These are phyloP conservation scores for Drosophila meridionalis DNA, from an alignment of 2,888 invertebrate genomes.

Conservation along the genomic window DNA sequence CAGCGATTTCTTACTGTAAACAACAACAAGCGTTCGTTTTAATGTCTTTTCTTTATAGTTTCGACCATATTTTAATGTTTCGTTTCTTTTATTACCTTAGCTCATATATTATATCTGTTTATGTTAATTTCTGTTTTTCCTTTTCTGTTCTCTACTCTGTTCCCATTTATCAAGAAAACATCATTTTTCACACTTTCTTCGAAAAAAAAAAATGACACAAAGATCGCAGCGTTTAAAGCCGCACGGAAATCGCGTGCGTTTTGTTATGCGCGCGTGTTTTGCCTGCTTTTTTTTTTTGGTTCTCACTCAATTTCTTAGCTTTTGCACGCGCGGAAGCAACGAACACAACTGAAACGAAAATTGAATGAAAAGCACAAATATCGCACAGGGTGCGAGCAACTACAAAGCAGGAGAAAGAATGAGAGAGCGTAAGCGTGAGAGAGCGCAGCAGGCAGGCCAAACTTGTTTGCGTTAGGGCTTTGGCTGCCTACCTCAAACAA, in stretches of 20 bases:
- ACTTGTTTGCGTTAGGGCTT: conserved; percentile 68
- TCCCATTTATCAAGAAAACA: conserved; percentile 24
- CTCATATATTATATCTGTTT: conserved; percentile 12
- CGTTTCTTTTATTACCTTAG: conserved; percentile 38
- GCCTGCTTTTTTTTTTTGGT: neutral
- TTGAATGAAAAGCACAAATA: conserved; percentile 73
- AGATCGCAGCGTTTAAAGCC: conserved; percentile 50
- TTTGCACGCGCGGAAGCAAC: conserved; percentile 74
- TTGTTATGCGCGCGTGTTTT: conserved; percentile 30
- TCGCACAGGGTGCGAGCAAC: conserved; percentile 24
- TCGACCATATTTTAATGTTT: conserved; percentile 7
- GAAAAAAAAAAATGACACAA: conserved; percentile 9
- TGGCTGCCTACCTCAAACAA: conserved; percentile 42
- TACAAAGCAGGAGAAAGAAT: neutral
- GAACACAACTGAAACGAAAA: conserved; percentile 75
- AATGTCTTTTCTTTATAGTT: conserved; percentile 35
- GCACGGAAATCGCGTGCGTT: conserved; percentile 52
- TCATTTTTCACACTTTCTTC: conserved; percentile 40
- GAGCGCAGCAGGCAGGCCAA: conserved; percentile 27
- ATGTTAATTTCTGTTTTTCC: conserved; percentile 10
- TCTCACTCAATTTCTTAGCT: conserved; percentile 42
- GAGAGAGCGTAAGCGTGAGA: neutral
- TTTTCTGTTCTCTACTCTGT: conserved; percentile 12
- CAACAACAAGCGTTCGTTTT: conserved; percentile 41
- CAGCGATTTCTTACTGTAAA: conserved; percentile 37